Percentiles rank a stretch among this genome's conserved stretches.
Conservation (phyloP, 2,888 invertebrate genomes). For the Blomia tropicalis region DNA sequence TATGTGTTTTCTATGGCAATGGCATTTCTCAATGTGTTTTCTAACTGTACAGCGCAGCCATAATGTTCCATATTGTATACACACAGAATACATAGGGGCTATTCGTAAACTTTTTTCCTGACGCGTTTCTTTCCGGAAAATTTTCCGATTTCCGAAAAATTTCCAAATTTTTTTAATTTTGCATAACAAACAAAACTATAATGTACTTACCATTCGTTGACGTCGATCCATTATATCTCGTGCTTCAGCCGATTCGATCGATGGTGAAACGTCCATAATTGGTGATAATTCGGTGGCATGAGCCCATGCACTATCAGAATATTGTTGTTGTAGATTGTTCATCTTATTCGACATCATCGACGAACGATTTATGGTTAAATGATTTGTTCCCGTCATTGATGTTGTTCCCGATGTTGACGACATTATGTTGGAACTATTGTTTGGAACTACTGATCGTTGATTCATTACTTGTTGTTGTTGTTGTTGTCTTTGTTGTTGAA, state of each 20-base stretch:
- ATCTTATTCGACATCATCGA: no score
- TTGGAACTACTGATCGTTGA: background rate
- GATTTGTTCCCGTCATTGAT: background rate
- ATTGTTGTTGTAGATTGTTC: slow-evolving; percentile 14
- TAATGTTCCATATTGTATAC: no score
- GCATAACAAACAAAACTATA: no score
- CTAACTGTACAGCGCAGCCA: no score
- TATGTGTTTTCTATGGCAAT: no score
- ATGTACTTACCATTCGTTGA: slow-evolving; percentile 1
- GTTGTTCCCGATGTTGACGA: background rate
- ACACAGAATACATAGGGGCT: no score
- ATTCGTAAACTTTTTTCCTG: no score
- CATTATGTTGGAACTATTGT: background rate
- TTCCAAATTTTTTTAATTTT: background rate
- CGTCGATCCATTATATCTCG: slow-evolving; percentile 30
- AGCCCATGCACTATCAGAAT: slow-evolving; percentile 34
- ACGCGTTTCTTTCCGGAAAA: no score
- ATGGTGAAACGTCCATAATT: slow-evolving; percentile 39
- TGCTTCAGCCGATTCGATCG: slow-evolving; percentile 36
- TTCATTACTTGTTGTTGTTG: no score
- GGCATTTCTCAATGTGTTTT: no score
- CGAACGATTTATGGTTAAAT: background rate
- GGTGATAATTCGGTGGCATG: slow-evolving; percentile 38
- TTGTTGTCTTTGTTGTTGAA: no score
- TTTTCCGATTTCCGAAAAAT: no score